phyloP scores from a whole-genome alignment of 2,797 vertebrate species.

The Enteromius anoplus region DNA sequence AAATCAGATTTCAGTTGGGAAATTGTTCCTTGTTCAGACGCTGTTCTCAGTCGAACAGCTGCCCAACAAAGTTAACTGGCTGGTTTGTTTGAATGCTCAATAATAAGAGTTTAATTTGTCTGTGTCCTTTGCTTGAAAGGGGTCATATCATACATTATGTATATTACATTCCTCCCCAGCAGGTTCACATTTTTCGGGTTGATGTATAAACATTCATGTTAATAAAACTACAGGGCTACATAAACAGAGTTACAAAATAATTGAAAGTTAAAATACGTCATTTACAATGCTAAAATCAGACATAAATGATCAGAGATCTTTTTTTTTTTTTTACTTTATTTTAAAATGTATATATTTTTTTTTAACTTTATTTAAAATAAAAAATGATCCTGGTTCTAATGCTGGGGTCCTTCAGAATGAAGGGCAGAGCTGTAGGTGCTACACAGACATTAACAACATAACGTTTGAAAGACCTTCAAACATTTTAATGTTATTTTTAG shows the following conservation, averaged over 20 bases:
- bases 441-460: neutral
- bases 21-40: slow-evolving; percentile 25
- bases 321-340: no score
- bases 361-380: no score
- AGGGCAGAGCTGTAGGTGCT: neutral
- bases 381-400: neutral
- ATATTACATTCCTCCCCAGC: neutral
- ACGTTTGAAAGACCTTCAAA: neutral
- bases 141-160: neutral
- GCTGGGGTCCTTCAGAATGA: neutral
- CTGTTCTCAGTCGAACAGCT: slow-evolving; percentile 24
- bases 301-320: neutral
- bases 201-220: neutral
- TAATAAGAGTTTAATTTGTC: slow-evolving; percentile 22
- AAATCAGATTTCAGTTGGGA: slow-evolving; percentile 44
- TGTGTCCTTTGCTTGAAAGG: neutral
- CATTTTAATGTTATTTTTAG: neutral
- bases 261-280: neutral
- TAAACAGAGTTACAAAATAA: neutral
- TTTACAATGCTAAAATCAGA: neutral
- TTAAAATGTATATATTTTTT: no score
- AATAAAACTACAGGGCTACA: no score
- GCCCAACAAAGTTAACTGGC: slow-evolving; percentile 12
- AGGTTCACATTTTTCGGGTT: neutral
- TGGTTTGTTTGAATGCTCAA: neutral